A percentile compares a stretch with the other conserved stretches of the same genome.
Evolutionary conservation across 2,888 invertebrate species (phyloP).

Genomic region (Ectemnius lituratus): DNA sequence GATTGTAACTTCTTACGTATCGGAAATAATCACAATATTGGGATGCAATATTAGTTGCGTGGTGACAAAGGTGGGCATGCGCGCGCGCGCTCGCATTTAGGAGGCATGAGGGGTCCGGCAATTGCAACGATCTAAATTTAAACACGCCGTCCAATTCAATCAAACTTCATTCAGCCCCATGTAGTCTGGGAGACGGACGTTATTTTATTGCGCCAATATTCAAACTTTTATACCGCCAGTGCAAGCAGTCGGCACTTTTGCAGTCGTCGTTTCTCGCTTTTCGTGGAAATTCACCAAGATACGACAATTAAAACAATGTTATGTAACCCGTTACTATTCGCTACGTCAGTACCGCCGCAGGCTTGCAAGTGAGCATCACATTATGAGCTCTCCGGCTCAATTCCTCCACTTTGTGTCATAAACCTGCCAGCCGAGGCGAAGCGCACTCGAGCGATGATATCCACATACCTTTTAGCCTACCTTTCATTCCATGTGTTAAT

Average conservation of each 20-base stretch:
- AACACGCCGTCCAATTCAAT: slow-evolving; percentile 65
- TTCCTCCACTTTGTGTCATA: too few relatives aligned
- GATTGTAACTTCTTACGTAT: background rate
- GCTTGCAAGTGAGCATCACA: too few relatives aligned
- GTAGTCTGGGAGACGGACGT: slow-evolving; percentile 55
- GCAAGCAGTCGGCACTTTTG: background rate
- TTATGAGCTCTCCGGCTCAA: too few relatives aligned
- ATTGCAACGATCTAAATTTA: slow-evolving; percentile 70
- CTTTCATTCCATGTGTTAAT: too few relatives aligned
- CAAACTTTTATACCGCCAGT: slow-evolving; percentile 28
- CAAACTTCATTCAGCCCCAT: slow-evolving; percentile 64
- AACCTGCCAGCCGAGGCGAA: too few relatives aligned
- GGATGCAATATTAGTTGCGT: slow-evolving; percentile 39
- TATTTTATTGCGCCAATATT: slow-evolving; percentile 53
- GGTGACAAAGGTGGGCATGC: slow-evolving; percentile 19
- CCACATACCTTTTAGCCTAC: too few relatives aligned
- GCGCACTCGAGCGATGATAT: too few relatives aligned
- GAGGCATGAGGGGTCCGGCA: slow-evolving; percentile 47
- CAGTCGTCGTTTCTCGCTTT: background rate
- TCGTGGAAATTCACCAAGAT: background rate
- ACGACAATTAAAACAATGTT: slow-evolving; percentile 2
- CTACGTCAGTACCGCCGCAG: background rate
- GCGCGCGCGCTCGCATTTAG: slow-evolving; percentile 34
- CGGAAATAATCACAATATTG: slow-evolving; percentile 33
- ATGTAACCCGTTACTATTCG: background rate